Base-by-base conservation (phyloP, 2,797 vertebrate genomes). In the Orientallactaga sibirica region DNA sequence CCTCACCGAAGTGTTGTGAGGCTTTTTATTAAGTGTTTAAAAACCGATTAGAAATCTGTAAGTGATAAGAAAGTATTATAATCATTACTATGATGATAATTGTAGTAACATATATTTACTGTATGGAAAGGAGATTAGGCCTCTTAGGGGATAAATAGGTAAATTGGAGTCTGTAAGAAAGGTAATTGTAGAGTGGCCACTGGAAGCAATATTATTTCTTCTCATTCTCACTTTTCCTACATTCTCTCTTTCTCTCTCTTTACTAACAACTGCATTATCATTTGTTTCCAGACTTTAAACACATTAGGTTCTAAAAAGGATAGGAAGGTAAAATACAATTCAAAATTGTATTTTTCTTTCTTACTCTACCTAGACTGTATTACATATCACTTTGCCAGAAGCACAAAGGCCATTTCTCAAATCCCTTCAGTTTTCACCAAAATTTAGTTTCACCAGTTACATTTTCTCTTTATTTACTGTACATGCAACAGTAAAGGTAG, bases 1-100 rank as follows among this genome's bases (percentile, higher is more conserved):
- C 94, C 92, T 95, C 91, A 96, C 94, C 95, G 83, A 76, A 96
- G 85, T 88, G 80, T 95, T 93, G 82, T 96, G 96, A 96, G 79
- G 93, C 75, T 95, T 95, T 86, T 95, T 55, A 85, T 92, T 95
- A 94, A 74, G 78, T 92, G 67, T 88, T 92, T 52, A 66, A 95
- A 90, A 96, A 91, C 86, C 68, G 18, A 94, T 80, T 25, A 64
- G 58, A 87, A 20, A 94, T 94, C 10, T 68, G 73, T 95, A 94
- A 88, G 85, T 79, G 67, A 61, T 68, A 83, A 83, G 41, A 79
- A 93, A 92, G 12, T 96, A 86, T 83, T 93, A 93, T 90, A 86
- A 67, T 71, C 43, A 82, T 87, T 58, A 71, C 37, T 94, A 75
- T 92, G 58, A 79, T 95, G 64, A 87, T 92, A 94, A 89, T 81